Base-by-base conservation (phyloP, 2,888 invertebrate genomes). In the Tineola bisselliella region DNA sequence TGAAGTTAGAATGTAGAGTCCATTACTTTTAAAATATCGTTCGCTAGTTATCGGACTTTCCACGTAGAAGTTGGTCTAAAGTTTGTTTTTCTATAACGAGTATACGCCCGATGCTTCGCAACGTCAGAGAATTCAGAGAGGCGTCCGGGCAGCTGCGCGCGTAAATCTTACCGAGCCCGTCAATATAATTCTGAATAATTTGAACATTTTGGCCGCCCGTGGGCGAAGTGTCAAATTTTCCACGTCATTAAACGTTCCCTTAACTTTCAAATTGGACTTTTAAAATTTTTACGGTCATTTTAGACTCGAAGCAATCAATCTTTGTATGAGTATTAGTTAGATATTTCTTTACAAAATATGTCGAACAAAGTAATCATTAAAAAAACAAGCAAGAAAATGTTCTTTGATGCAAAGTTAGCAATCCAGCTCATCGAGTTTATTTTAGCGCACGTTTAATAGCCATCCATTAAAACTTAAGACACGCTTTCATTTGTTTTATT, bases 171-270 rank as follows among this genome's bases (percentile, higher is more conserved):
- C 65, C 66, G 12, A 52, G 67, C 69, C 70, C 75, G 73, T 76
- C 78, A 76, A 78, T 78, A 80, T 77, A 79, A 74, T 68, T 72
- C 66, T 70, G 78, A 76, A 79, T 79, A 81, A 81, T 79, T 77
- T 72, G 70, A 64, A 65, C 58, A 58, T 63, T 67, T 65, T 64
- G 67, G 38, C 67, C 73, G 70, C 67, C 76, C 71, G 73, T 71
- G 72, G 77, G 75, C 74, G 70, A 76, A 76, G 80, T 81, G 83
- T 81, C 77, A 79, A 81, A 83, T 84, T 83, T 84, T 83, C 76
- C 77, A 78, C 74, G 67, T 76, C 80, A 81, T 84, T 81, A 79
- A 76, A 75, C 72, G 65, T 66, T 68, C 69, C 72, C 74, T 76
- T 71, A 74, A 74, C 72, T 74, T 75, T 70, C 68, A 70, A 72